phyloP scores from a whole-genome alignment of 2,113 vertebrate genomes.

The Sterna hirundo region DNA sequence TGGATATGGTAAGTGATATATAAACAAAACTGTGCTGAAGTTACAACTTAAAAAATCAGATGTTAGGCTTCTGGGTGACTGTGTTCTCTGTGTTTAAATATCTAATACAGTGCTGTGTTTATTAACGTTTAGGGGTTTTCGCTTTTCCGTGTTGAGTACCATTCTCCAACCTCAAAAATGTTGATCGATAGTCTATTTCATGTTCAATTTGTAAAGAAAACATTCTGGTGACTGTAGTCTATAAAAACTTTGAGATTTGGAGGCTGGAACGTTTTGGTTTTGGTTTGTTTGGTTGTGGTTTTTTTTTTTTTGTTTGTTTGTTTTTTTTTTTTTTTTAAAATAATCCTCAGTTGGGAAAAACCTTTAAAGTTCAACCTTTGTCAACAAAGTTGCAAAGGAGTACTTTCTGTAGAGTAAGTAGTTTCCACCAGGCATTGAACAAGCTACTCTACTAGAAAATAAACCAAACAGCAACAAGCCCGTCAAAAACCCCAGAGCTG shows the following conservation, averaged over 20 bases:
- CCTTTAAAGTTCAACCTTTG: background rate
- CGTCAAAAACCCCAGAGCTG: background rate
- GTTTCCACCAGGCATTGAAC: background rate
- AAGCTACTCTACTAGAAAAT: background rate
- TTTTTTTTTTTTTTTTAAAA: background rate
- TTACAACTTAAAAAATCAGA: background rate
- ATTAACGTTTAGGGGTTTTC: background rate
- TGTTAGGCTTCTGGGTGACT: background rate
- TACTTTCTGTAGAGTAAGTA: background rate
- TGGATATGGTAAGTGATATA: background rate
- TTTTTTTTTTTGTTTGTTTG: no score
- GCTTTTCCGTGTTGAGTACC: background rate
- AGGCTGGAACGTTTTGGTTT: background rate
- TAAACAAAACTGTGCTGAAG: background rate
- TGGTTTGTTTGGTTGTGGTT: no score
- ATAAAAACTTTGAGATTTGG: background rate
- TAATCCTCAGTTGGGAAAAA: background rate
- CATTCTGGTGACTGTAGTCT: background rate
- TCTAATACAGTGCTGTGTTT: background rate
- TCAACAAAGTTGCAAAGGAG: background rate
- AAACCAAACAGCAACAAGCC: background rate
- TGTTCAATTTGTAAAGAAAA: background rate
- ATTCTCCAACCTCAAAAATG: background rate
- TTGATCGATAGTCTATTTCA: background rate
- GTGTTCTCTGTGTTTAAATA: background rate